Percentiles rank a stretch among this genome's conserved stretches.
These are phyloP conservation scores for Taenioides sp. DNA, from an alignment of 2,797 vertebrate species.

Conservation along the genomic window DNA sequence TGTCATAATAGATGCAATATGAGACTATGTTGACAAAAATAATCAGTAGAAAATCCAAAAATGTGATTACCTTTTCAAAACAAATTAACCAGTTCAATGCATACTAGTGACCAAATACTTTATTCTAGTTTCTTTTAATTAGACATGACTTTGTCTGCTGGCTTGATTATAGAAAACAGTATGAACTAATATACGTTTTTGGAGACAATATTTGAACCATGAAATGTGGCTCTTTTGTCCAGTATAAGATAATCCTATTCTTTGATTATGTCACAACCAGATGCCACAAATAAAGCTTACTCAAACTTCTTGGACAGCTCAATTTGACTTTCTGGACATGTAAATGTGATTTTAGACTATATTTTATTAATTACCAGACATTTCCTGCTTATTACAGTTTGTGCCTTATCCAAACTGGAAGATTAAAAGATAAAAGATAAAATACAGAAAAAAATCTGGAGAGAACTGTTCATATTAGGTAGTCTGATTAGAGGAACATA, in stretches of 20 bases:
- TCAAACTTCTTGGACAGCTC: neutral
- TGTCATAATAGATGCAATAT: neutral
- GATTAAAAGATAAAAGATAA: slow-evolving; percentile 26
- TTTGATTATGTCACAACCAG: slow-evolving; percentile 2
- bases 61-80: no score
- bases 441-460: slow-evolving; percentile 27
- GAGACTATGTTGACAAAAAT: no score
- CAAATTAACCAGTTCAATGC: no score
- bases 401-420: neutral
- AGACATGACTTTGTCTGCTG: no score
- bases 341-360: neutral
- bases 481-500: slow-evolving; percentile 51
- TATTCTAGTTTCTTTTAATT: no score
- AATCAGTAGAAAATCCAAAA: no score
- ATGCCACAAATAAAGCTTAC: neutral
- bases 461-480: slow-evolving; percentile 32
- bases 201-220: neutral
- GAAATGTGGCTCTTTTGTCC: neutral
- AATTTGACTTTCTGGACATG: neutral
- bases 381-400: slow-evolving; percentile 7
- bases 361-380: slow-evolving; percentile 1
- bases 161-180: no score
- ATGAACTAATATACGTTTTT: neutral
- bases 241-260: neutral
- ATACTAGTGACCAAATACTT: no score